Conservation (phyloP, 2,888 invertebrate genomes). For the Villa cingulata region DNA sequence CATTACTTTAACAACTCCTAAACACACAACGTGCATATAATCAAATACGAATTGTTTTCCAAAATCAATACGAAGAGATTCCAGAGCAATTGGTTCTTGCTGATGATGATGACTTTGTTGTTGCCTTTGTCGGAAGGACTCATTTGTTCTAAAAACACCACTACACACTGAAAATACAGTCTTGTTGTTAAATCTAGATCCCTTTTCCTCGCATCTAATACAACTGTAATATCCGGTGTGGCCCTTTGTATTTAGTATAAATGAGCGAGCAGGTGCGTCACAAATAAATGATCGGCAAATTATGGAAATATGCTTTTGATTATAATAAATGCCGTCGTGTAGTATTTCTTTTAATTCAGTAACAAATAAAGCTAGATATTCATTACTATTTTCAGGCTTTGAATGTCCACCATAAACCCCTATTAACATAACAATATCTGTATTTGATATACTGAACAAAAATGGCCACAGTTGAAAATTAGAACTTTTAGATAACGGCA, state of each 20-base stretch:
- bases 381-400: too few species aligned
- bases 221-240: slow-evolving; percentile 5
- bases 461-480: too few species aligned
- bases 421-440: too few species aligned
- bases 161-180: neutral
- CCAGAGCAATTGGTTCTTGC: neutral
- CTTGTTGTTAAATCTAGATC: neutral
- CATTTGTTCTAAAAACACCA: neutral
- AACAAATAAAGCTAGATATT: too few species aligned
- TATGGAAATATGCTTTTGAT: too few species aligned
- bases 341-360: too few species aligned
- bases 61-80: neutral
- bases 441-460: too few species aligned
- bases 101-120: slow-evolving; percentile 3
- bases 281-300: slow-evolving; percentile 6
- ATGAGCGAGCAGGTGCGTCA: slow-evolving; percentile 6
- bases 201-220: slow-evolving; percentile 6
- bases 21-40: slow-evolving; percentile 5
- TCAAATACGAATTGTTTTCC: slow-evolving; percentile 5
- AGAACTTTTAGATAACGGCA: too few species aligned
- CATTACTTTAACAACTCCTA: neutral
- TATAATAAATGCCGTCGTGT: too few species aligned
- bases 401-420: too few species aligned
- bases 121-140: neutral
- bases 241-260: slow-evolving; percentile 4